phyloP scores from a whole-genome alignment of 2,888 invertebrate genomes.

The Acronicta aceris region DNA sequence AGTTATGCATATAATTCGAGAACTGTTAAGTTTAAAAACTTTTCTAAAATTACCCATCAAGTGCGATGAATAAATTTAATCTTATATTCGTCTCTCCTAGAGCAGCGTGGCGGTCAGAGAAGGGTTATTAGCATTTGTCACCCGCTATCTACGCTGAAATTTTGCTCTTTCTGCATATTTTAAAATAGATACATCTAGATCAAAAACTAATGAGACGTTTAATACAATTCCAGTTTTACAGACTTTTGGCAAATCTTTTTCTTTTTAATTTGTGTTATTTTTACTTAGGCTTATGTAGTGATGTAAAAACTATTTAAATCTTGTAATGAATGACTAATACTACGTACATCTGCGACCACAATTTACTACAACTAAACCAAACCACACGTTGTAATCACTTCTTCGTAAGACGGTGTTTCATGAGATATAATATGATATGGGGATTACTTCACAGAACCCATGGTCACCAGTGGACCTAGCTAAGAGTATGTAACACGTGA shows the following conservation, averaged over 20 bases:
- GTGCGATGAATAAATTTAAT: not conserved
- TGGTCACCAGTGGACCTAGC: too few species aligned
- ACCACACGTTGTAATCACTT: not conserved
- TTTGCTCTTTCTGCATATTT: slow-evolving; percentile 7
- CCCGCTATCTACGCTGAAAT: not conserved
- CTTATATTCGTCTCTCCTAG: not conserved
- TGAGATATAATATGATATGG: too few species aligned
- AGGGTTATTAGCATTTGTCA: slow-evolving; percentile 17
- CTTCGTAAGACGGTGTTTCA: too few species aligned
- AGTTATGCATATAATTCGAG: not conserved
- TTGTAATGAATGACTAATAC: not conserved
- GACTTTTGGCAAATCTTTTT: not conserved
- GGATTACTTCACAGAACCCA: too few species aligned
- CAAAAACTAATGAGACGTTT: not conserved
- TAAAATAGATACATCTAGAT: not conserved
- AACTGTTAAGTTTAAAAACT: slow-evolving; percentile 3
- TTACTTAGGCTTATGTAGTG: not conserved
- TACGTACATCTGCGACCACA: too few species aligned
- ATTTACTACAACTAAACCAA: too few species aligned
- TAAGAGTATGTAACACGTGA: too few species aligned
- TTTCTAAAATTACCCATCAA: not conserved
- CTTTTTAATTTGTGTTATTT: not conserved
- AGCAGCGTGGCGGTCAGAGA: slow-evolving; percentile 5
- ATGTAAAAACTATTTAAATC: not conserved
- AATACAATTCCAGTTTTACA: not conserved